Evolutionary conservation across 2,797 vertebrate genomes (phyloP).

Genomic region (Nasua narica): DNA sequence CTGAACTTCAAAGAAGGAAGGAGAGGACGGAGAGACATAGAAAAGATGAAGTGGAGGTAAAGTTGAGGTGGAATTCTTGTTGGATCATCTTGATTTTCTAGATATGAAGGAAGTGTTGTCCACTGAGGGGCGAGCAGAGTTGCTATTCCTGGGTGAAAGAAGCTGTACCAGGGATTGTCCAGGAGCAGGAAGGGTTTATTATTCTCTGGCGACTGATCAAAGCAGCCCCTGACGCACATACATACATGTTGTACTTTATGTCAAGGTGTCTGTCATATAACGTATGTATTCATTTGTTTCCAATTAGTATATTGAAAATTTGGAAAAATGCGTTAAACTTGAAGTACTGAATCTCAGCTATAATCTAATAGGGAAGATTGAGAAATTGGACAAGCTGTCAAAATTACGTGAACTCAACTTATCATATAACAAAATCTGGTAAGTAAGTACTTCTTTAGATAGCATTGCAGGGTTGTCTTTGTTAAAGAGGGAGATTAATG

Average conservation of each 20-base stretch:
- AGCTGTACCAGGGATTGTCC: not conserved
- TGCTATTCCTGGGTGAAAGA: not conserved
- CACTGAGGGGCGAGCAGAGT: not conserved
- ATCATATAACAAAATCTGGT: slow-evolving; percentile 89
- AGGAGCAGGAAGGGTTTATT: not conserved
- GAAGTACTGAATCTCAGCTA: slow-evolving; percentile 87
- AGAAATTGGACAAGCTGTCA: slow-evolving; percentile 87
- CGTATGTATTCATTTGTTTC: slow-evolving; percentile 69
- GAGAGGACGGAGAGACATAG: not conserved
- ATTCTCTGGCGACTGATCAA: not conserved
- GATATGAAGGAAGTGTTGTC: not conserved
- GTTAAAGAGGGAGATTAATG: not conserved
- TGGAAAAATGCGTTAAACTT: slow-evolving; percentile 88
- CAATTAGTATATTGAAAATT: slow-evolving; percentile 88
- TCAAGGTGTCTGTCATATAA: slow-evolving; percentile 5
- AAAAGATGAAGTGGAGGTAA: not conserved
- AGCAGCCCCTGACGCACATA: not conserved
- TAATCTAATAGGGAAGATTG: slow-evolving; percentile 89
- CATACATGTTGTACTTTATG: not conserved
- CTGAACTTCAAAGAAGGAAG: not conserved
- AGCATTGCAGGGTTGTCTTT: not conserved
- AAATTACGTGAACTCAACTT: slow-evolving; percentile 88
- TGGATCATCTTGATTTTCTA: not conserved
- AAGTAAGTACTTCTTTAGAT: slow-evolving; percentile 44
- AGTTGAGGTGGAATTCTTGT: not conserved